Base-by-base conservation (phyloP, 2,888 invertebrate species). In the Xylota segnis region DNA sequence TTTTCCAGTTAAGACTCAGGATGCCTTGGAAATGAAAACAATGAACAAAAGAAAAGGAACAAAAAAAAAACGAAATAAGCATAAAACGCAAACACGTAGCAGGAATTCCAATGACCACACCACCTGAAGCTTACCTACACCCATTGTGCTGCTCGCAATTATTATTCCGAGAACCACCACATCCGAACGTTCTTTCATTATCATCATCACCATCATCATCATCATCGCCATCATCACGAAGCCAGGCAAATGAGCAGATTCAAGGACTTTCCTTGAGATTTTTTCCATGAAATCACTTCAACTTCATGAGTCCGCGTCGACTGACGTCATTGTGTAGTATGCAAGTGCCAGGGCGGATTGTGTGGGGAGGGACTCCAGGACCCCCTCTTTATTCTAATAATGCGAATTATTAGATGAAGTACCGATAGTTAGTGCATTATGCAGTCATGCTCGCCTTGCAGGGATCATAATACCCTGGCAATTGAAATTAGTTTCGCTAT, bases 361-460 rank as follows among this genome's bases (percentile, higher is more conserved):
- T 16, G 43, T 14, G 10, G 9, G 29, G 16, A n/a, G n/a, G 16
- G 23, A 9, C 4, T 14, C 23, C 58, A 61, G 9, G 9, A n/a
- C n/a, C n/a, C n/a, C 43, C 40, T 4, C 12, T n/a, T 4, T 16
- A 32, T 27, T 27, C 68, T 72, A 72, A 68, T 83, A 83, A 78
- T 83, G 59, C 78, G 59, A 83, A 66, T 83, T 72, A 83, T 77
- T 70, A 72, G 83, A 83, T 83, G 56, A 68, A 78, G 72, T 83
- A 54, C 47, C 16, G 77, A 83, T 83, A 59, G 65, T 83, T 50
- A 65, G 59, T 78, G 59, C 78, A 77, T 83, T 83, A 83, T 78
- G 40, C 54, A 72, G 66, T 16, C 78, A 59, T n/a, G 45, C 50
- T 70, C 63, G 40, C 63, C 50, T 71, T 34, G 54, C 1, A 50